Base-by-base conservation (phyloP, 2,888 invertebrate genomes). In the Plutella xylostella region DNA sequence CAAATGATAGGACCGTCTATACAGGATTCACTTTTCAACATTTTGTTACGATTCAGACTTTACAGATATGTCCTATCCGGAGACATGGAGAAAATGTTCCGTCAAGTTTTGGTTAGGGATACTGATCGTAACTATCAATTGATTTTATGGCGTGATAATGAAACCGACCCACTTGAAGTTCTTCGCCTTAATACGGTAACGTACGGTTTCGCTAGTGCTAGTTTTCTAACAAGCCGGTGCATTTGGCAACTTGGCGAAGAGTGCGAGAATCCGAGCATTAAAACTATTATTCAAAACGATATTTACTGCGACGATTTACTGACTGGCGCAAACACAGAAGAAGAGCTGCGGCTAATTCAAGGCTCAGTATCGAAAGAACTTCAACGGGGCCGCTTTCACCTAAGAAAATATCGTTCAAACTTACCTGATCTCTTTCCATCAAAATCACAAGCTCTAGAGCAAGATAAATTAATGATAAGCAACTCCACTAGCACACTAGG, bases 1-100 rank as follows among this genome's bases (percentile, higher is more conserved):
- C 45, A 48, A 15, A 28, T 38, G 33, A 37, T 38, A n/a, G 48
- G 48, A 1, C 45, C 48, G n/a, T 33, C 18, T 7, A 18, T 48
- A 14, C 45, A 48, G 37, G 46, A 46, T 21, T 28, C 35, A 4
- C 19, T 42, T 17, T 42, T 41, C 37, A 35, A 34, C 21, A 42
- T 45, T 3, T 14, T 45, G n/a, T 18, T 45, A 15, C 11, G 42
- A 25, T 42, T 45, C 15, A 22, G 42, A 3, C 21, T 21, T 18
- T 39, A 45, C 14, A 45, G 42, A 31, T 34, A 33, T 7, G 30
- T 33, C 15, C 11, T 45, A 15, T 14, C 45, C 14, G 41, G 33
- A 7, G 37, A 46, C 38, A 21, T 46, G 7, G 42, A 46, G 14
- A 46, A 68, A 50, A 68, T 68, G 35, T 38, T 22, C 15, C 21